A percentile compares a stretch with the other conserved stretches of the same genome.
Evolutionary conservation across 2,113 vertebrate genomes (phyloP).

Genomic region (Tragulus kanchil): DNA sequence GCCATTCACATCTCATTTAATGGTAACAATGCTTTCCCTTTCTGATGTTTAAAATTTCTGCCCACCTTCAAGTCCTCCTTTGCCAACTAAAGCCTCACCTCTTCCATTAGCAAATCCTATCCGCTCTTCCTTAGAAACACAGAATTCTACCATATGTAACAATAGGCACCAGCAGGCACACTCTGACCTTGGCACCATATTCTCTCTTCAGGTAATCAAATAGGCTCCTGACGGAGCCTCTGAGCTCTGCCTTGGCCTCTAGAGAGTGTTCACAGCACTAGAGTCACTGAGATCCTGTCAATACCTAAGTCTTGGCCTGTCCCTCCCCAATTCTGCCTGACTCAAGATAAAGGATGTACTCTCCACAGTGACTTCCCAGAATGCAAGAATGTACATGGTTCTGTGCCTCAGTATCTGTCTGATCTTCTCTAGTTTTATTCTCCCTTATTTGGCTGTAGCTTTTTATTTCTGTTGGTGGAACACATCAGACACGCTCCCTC

Average conservation of each 20-base stretch:
- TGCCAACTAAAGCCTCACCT: background rate
- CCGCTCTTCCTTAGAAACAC: background rate
- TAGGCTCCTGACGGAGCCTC: background rate
- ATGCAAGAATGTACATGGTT: background rate
- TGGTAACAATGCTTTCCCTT: background rate
- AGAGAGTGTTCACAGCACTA: background rate
- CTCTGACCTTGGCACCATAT: background rate
- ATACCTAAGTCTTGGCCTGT: background rate
- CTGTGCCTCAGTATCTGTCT: background rate
- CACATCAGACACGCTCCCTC: background rate
- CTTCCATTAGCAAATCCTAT: background rate
- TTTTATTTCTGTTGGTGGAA: background rate
- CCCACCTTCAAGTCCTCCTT: background rate
- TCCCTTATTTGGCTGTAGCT: background rate
- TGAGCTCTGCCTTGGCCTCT: background rate
- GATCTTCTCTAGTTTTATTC: background rate
- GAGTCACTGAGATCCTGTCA: background rate
- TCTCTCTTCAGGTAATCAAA: background rate
- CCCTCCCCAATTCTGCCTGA: background rate
- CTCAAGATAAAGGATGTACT: background rate
- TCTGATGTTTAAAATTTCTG: background rate
- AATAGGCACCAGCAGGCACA: no score
- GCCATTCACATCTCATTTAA: background rate
- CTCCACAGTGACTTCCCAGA: background rate
- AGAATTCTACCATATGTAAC: background rate